Evolutionary conservation across 2,113 vertebrate genomes (phyloP), one percentile per base, ranked within the genome.

Genomic region (Myiozetetes cayanensis): DNA sequence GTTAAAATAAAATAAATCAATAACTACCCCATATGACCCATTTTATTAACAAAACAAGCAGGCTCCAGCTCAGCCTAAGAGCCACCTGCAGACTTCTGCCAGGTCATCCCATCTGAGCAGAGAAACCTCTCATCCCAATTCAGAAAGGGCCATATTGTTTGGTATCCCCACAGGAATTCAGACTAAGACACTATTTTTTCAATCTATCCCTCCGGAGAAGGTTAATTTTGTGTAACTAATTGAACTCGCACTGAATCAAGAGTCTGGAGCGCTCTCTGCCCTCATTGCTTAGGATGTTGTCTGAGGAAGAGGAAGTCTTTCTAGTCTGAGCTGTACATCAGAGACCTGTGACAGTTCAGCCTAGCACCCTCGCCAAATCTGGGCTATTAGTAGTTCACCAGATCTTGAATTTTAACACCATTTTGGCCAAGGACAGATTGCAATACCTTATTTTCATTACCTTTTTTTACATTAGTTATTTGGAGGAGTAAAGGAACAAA

Each of bases 191-290:
- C 39, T 81, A 10, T 92, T 94, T 92, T 92, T 80, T 56, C 47
- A 90, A 14, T 74, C 61, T 3, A 0, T 55, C 30, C 35, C 67
- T 84, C 80, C 74, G 43, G 43, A 92, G 82, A 63, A n/a, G 12
- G 67, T 96, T 93, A 25, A 55, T 81, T 95, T 66, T 84, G 52
- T 72, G 31, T 33, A 82, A 41, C 47, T 78, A 96, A 82, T 44
- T 67, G 56, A 87, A 71, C 4, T 37, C 39, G 71, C 20, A 47
- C 14, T 21, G 14, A 86, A 71, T 78, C 41, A 63, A 63, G 56
- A 59, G 66, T 35, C 65, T 24, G 19, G 35, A 67, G 33, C 33
- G 90, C 41, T 52, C 41, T 35, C 28, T 83, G 58, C 17, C 27
- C 22, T 90, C 46, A 24, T 70, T 50, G 31, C 35, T 90, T 46